Evolutionary conservation across 2,113 vertebrate species (phyloP), one percentile per base, ranked within the genome.

Genomic region (Phyllopteryx taeniolatus): DNA sequence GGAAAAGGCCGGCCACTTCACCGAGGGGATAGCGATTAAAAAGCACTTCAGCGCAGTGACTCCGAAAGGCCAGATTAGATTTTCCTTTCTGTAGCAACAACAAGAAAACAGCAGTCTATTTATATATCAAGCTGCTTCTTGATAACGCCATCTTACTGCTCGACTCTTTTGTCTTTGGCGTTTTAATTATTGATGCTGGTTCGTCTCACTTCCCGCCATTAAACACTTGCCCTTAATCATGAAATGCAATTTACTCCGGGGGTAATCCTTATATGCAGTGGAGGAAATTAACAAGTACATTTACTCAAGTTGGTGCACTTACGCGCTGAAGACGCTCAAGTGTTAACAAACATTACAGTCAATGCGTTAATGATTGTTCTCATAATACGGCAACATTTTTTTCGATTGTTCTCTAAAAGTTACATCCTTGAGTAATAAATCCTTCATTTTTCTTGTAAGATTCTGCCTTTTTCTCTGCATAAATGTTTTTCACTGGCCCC

Each of bases 131-230:
- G 72, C 76, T 43, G 65, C 73, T 75, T 79, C 57, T 86, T 78
- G 70, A 86, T 86, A 76, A 67, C 71, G 76, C 74, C 71, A 77
- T 87, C 68, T 79, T 64, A 61, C 43, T 74, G 75, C 75, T 67
- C 71, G 31, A 71, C 22, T 47, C 78, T 83, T 88, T 81, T 77
- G 78, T 84, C 79, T 86, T 86, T 85, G 75, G 49, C 71, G 76
- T 72, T 51, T 90, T 86, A 88, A 89, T 90, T 88, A 92, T 92
- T 89, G 74, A 92, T 88, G 83, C 76, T 73, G 82, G 86, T 83
- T 79, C 2, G 20, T 83, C 82, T 88, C 81, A 84, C 85, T 88
- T 87, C 75, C 74, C 73, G 49, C 83, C 82, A 87, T 90, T 82
- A 86, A 88, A 81, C 77, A 77, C 68, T 11, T 59, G 68, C 71